phyloP scores from a whole-genome alignment of 2,888 invertebrate species.

The Sabatieria punctata region DNA sequence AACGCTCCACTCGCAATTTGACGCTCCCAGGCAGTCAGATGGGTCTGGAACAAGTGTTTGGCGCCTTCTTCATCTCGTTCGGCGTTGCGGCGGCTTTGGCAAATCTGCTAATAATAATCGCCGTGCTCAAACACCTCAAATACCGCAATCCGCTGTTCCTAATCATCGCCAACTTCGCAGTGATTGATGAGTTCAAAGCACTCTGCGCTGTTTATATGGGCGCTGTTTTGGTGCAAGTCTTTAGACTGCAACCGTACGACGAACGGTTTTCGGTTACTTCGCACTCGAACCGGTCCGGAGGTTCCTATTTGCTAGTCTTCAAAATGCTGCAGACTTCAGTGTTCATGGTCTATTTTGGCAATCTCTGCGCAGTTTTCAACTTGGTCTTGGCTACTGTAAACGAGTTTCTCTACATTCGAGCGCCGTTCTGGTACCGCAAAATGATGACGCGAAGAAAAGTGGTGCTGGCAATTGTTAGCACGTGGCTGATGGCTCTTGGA shows the following conservation, averaged over 20 bases:
- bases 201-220: conserved; percentile 11
- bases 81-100: conserved; percentile 1
- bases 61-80: neutral
- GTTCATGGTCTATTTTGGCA: conserved; percentile 9
- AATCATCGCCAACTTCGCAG: conserved; percentile 10
- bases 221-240: neutral
- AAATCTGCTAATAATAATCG: conserved; percentile 1
- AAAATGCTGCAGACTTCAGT: conserved; percentile 9
- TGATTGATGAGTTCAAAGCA: conserved; percentile 10
- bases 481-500: conserved; percentile 5
- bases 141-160: conserved; percentile 3
- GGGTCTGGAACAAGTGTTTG: neutral
- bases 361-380: conserved; percentile 11
- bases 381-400: conserved; percentile 10
- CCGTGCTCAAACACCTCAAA: neutral
- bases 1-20: neutral
- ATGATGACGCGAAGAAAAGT: neutral
- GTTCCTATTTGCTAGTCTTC: neutral
- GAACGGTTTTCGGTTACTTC: neutral
- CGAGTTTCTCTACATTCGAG: conserved; percentile 9
- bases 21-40: neutral
- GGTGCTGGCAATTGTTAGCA: conserved; percentile 3
- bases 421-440: conserved; percentile 7
- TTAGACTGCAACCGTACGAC: neutral
- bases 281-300: neutral